Base-by-base conservation (phyloP, 1,140 invertebrate species). In the Adoxophyes honmai region DNA sequence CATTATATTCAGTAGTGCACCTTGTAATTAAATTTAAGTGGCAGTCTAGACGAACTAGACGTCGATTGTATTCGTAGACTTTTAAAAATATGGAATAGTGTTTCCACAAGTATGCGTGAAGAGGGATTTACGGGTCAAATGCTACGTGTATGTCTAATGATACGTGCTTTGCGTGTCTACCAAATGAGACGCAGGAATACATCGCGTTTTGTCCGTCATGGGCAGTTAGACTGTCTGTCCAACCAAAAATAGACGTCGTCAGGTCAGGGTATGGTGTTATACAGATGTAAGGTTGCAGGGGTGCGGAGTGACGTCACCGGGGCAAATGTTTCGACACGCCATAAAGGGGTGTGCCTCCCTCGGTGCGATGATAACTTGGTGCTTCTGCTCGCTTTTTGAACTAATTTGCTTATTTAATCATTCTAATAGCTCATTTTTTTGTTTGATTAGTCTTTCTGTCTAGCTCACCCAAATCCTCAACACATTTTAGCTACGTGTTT, bases 271-370 rank as follows among this genome's bases (percentile, higher is more conserved):
- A 48, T 48, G 11, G 42, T 48, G 18, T 10, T 48, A 18, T 48
- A 33, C n/a, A 48, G 42, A 28, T 28, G 21, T 28, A 28, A 28
- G 21, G 21, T 28, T 3, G 21, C 21, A 6, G 42, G 42, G 42
- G 42, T 48, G 42, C 42, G 42, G 42, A 9, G 18, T 48, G 42
- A 48, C 42, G 42, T 48, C 42, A 48, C 11, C 16, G 42, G 21
- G 18, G 6, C 42, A 48, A 48, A 48, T 48, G 42, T 21, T 13
- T 18, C 42, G 18, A 48, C 42, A 48, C 42, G 42, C 42, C 42
- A 48, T 48, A 48, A 48, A 48, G 16, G 42, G 42, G 42, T 48
- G 42, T 48, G 42, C 42, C 42, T 48, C 42, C 42, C 42, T 28
- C 42, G 42, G 18, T 11, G 21, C 42, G 18, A 48, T 48, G 42